These are phyloP conservation scores for Barypeithes pellucidus DNA, from an alignment of 2,888 invertebrate genomes.

Conservation along the genomic window DNA sequence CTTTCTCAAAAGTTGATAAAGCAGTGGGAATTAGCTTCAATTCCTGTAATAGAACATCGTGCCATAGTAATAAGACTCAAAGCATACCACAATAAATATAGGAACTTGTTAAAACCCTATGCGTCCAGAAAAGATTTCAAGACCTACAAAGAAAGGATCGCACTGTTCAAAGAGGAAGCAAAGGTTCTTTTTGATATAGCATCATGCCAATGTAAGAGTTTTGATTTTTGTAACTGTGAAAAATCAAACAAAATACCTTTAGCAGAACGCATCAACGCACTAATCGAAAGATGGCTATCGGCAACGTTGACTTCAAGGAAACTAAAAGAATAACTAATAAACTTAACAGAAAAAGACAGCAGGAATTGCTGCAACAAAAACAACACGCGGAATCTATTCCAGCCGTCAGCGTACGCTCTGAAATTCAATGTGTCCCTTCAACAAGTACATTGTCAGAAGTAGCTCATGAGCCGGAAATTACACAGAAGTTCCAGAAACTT, in stretches of 20 bases:
- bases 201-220: constrained; percentile 9
- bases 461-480: constrained; percentile 5
- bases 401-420: not conserved
- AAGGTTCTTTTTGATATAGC: not conserved
- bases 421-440: constrained; percentile 11
- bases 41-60: constrained; percentile 9
- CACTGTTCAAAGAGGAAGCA: constrained; percentile 9
- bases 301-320: constrained; percentile 6
- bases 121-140: not conserved
- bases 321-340: constrained; percentile 5
- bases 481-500: constrained; percentile 15
- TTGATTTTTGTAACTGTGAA: constrained; percentile 11
- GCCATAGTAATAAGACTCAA: constrained; percentile 6
- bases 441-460: constrained; percentile 7
- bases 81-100: constrained; percentile 9
- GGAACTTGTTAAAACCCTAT: constrained; percentile 6
- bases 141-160: constrained; percentile 7
- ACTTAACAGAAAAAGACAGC: constrained; percentile 4
- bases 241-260: constrained; percentile 3
- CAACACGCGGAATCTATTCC: constrained; percentile 12
- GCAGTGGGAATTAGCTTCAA: constrained; percentile 1
- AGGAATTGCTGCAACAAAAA: not conserved
- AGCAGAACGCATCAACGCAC: not conserved
- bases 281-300: constrained; percentile 18
- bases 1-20: constrained; percentile 16